Conservation (phyloP, 2,888 invertebrate species). For the Drosophila prostipennis region DNA sequence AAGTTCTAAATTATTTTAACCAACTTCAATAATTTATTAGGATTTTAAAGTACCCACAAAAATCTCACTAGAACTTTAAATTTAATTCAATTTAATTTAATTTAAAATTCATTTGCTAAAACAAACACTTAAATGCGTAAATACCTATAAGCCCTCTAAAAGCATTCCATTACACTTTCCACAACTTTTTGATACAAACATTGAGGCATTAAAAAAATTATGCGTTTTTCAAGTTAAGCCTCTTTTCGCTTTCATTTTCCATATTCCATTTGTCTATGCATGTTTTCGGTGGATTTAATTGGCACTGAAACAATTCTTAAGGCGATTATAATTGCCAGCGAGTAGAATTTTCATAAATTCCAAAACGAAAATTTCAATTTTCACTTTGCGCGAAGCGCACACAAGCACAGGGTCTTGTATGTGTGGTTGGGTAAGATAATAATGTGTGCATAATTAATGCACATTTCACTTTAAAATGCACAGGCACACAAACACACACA, state of each 20-base stretch:
- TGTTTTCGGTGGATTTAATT: conserved; percentile 15
- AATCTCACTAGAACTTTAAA: no score
- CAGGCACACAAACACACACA: conserved; percentile 35
- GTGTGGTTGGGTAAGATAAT: conserved; percentile 40
- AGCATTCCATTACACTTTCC: conserved; percentile 13
- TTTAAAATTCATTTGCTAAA: background rate
- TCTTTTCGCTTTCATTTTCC: conserved; percentile 5
- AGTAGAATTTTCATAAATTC: conserved; percentile 31
- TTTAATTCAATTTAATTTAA: no score
- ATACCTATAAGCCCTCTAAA: background rate
- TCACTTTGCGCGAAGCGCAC: conserved; percentile 52
- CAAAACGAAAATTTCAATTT: conserved; percentile 64
- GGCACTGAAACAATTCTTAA: conserved; percentile 23
- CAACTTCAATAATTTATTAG: no score
- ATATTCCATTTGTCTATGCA: conserved; percentile 6
- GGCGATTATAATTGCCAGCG: conserved; percentile 29
- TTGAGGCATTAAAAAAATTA: background rate
- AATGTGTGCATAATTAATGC: conserved; percentile 78
- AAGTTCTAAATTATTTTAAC: no score
- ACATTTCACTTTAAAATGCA: conserved; percentile 78
- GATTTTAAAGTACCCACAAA: no score
- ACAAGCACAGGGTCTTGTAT: conserved; percentile 20
- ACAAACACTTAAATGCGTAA: no score
- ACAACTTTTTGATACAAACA: conserved; percentile 2
- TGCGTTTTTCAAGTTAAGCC: background rate